Percentiles rank a stretch among this genome's conserved stretches.
Conservation (phyloP, 2,113 vertebrate genomes). For the Galbula dea region DNA sequence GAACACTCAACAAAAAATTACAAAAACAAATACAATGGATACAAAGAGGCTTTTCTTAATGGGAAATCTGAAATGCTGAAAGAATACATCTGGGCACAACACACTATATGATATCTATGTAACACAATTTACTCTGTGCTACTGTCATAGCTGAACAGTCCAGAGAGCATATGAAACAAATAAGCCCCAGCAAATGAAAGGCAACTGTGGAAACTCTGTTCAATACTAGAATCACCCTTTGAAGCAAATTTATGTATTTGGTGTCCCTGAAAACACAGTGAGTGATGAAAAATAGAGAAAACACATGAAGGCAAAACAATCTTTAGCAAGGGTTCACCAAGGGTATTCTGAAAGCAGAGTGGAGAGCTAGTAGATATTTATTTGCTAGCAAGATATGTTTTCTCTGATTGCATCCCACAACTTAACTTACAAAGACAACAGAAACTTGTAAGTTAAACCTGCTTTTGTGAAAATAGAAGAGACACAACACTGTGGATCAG, state of each 20-base stretch:
- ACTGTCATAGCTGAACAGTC: background rate
- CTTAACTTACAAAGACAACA: background rate
- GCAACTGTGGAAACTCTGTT: background rate
- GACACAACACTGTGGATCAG: background rate
- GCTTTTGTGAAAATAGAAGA: background rate
- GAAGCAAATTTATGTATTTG: background rate
- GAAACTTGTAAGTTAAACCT: background rate
- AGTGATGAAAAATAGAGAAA: background rate
- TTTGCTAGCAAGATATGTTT: background rate
- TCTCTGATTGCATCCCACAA: background rate
- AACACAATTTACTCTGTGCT: background rate
- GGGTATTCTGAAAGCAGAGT: background rate
- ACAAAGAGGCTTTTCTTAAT: background rate
- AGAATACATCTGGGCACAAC: background rate
- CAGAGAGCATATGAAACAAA: background rate
- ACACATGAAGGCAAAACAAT: background rate
- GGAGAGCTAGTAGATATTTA: background rate
- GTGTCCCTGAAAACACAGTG: background rate
- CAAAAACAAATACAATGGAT: background rate
- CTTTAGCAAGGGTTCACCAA: background rate
- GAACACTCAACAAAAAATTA: background rate
- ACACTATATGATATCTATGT: background rate
- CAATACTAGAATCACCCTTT: background rate
- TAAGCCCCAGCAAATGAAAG: background rate
- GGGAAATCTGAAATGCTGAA: background rate